Percentiles rank a stretch among this genome's conserved stretches.
These are phyloP conservation scores for Acipenser oxyrinchus DNA, from an alignment of 2,797 vertebrate genomes.

Conservation along the genomic window DNA sequence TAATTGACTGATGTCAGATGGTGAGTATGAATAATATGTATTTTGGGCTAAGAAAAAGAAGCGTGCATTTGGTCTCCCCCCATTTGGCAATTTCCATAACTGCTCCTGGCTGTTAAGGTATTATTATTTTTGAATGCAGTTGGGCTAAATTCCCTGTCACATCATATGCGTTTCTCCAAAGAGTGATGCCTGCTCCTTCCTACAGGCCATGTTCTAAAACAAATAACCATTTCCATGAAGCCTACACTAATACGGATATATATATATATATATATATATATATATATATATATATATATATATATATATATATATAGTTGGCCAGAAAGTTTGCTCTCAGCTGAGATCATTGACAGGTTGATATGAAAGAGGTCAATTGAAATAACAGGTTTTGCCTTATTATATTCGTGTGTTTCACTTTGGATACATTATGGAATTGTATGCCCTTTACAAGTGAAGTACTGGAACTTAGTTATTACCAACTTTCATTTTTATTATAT, in stretches of 20 bases:
- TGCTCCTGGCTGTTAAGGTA: slow-evolving; percentile 68
- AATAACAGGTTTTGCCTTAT: slow-evolving; percentile 77
- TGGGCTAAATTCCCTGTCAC: slow-evolving; percentile 67
- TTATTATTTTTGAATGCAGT: slow-evolving; percentile 54
- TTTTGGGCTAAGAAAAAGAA: slow-evolving; percentile 18
- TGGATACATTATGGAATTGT: slow-evolving; percentile 48
- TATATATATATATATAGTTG: no score
- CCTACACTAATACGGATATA: slow-evolving; percentile 45
- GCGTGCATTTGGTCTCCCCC: slow-evolving; percentile 45
- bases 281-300: neutral
- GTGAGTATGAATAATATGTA: neutral
- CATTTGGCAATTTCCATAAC: slow-evolving; percentile 68
- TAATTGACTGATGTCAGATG: no score
- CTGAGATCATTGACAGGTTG: slow-evolving; percentile 78
- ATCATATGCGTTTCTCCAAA: slow-evolving; percentile 49
- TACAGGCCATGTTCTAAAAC: slow-evolving; percentile 54
- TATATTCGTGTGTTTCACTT: slow-evolving; percentile 58
- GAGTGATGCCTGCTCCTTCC: slow-evolving; percentile 33
- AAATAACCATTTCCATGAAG: slow-evolving; percentile 70
- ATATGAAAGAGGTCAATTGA: slow-evolving; percentile 77
- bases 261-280: no score
- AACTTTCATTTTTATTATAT: no score
- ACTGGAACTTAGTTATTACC: no score
- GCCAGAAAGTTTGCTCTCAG: slow-evolving; percentile 38
- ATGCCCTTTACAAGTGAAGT: slow-evolving; percentile 41